Conservation (phyloP, 1,140 invertebrate species). For the Lordiphosa collinella region DNA sequence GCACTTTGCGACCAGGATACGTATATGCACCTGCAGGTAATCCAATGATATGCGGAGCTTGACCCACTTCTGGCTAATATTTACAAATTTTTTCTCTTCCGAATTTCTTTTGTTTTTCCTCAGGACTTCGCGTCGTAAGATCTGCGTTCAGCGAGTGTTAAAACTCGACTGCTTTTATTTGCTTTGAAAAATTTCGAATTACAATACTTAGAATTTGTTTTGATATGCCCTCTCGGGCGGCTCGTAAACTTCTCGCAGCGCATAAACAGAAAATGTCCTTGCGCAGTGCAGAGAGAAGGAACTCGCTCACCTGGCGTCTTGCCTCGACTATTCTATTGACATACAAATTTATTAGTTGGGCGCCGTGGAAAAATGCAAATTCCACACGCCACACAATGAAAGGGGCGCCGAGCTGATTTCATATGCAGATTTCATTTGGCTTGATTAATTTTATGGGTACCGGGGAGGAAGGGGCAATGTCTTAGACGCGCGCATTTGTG, state of each 20-base stretch:
- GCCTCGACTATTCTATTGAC: constrained; percentile 57
- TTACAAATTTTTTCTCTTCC: neutral
- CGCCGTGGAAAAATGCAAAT: constrained; percentile 69
- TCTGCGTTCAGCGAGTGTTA: constrained; percentile 72
- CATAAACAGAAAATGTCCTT: constrained; percentile 70
- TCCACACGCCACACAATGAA: constrained; percentile 62
- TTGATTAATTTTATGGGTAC: constrained; percentile 70
- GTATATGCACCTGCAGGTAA: neutral
- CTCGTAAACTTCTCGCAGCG: constrained; percentile 55
- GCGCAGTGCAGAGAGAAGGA: constrained; percentile 62
- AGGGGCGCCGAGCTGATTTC: constrained; percentile 32
- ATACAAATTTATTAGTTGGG: constrained; percentile 75
- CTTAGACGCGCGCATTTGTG: constrained; percentile 54
- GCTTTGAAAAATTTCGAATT: constrained; percentile 77
- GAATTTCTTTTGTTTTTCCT: neutral
- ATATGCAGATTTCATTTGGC: constrained; percentile 69
- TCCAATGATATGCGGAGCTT: too few species aligned
- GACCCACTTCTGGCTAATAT: too few species aligned
- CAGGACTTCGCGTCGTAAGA: constrained; percentile 3
- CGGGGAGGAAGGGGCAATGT: constrained; percentile 13
- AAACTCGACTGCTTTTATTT: constrained; percentile 76
- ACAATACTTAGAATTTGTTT: constrained; percentile 77
- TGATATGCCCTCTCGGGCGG: constrained; percentile 29
- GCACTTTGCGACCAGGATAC: constrained; percentile 13
- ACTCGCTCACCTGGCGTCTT: constrained; percentile 17